A percentile compares a stretch with the other conserved stretches of the same genome.
These are phyloP conservation scores for Drosophila mimetica DNA, from an alignment of 2,888 invertebrate genomes.

Conservation along the genomic window DNA sequence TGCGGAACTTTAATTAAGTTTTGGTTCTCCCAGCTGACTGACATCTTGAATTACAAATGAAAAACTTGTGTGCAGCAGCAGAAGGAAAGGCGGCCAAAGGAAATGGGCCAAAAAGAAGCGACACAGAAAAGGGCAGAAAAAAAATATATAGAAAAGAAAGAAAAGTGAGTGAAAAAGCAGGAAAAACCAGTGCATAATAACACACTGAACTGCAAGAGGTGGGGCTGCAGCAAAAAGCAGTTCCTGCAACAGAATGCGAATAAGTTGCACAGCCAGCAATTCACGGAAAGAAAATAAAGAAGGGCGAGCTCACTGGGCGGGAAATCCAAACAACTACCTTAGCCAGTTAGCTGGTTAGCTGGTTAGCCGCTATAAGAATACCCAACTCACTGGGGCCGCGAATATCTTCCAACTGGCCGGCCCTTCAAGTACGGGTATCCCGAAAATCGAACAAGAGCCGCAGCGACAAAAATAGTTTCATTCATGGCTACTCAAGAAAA, in stretches of 20 bases:
- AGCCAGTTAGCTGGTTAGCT: constrained; percentile 31
- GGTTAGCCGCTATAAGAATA: constrained; percentile 45
- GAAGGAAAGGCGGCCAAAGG: constrained; percentile 47
- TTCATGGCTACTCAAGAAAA: constrained; percentile 23
- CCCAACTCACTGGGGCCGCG: constrained; percentile 40
- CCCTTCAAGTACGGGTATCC: constrained; percentile 20
- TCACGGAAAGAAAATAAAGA: constrained; percentile 25
- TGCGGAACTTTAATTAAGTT: constrained; percentile 82
- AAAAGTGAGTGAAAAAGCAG: constrained; percentile 3
- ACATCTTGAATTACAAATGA: constrained; percentile 82
- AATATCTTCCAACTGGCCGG: constrained; percentile 17
- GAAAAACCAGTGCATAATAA: constrained; percentile 67
- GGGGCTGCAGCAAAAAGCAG: constrained; percentile 52
- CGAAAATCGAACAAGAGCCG: constrained; percentile 38
- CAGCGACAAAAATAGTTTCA: constrained; percentile 31
- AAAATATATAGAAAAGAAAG: constrained; percentile 20
- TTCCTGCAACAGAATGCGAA: constrained; percentile 65
- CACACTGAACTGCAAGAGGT: constrained; percentile 73
- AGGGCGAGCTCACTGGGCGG: constrained; percentile 52
- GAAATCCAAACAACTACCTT: constrained; percentile 52
- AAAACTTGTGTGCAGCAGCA: constrained; percentile 77
- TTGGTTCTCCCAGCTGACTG: constrained; percentile 82
- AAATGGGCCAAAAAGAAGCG: constrained; percentile 48
- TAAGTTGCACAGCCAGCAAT: constrained; percentile 69
- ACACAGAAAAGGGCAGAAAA: constrained; percentile 34